Evolutionary conservation across 2,888 invertebrate species (phyloP), one percentile per base, ranked within the genome.

Genomic region (Dicranocentrus wangi): DNA sequence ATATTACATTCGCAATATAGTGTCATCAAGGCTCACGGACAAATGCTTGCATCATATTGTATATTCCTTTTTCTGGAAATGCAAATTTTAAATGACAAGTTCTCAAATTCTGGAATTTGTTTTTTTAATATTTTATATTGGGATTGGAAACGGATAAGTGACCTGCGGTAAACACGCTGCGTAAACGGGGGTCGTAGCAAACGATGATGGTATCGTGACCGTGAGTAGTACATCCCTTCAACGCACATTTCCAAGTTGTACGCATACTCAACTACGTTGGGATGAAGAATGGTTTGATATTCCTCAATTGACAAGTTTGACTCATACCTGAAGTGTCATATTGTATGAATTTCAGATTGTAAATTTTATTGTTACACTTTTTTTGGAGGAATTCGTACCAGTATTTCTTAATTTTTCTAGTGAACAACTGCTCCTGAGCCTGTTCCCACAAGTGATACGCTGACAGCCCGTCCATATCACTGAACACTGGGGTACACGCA

Each of bases 171-270:
- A 47, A n/a, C 3, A 7, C 32, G 3, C 32, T 7, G 32, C 32
- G 32, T 7, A 32, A 32, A 70, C 17, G 71, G 1, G 27, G 60
- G 61, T 43, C 71, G 60, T 17, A 55, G 19, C 13, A 71, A 27
- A 15, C 60, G 58, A n/a, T 53, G 55, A 2, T 28, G 39, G 28
- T 42, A 42, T 13, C 19, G 23, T 15, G 17, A 8, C 32, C 58
- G 23, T 39, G 58, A 21, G n/a, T 27, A 15, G 51, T 51, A 47
- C 19, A 72, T 72, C 7, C 61, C 71, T 28, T 72, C 61, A 1
- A 72, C 43, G 23, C 63, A 73, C 72, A 73, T 63, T 51, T 73
- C 72, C 32, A 73, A 47, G 27, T 61, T 72, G 23, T 43, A 72
- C 13, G 47, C 2, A 27, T 72, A 47, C 61, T 42, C 13, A 0